Evolutionary conservation across 2,797 vertebrate species (phyloP), one percentile per base, ranked within the genome.

Genomic region (Pantherophis alleghaniensis): DNA sequence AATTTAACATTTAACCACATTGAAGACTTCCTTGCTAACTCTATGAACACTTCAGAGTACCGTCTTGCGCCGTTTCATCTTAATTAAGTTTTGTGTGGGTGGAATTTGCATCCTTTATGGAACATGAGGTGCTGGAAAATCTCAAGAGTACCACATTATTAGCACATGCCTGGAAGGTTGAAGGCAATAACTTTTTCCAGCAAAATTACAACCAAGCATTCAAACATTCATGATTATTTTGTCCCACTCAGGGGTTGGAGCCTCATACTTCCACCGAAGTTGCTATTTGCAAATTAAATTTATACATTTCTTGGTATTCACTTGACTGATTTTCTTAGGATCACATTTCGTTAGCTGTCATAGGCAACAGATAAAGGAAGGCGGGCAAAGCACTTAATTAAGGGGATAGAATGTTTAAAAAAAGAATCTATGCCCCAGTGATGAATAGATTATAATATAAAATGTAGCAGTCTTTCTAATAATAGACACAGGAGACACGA

Each of bases 241-340:
- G 26, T 89, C 42, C 86, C 87, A 24, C 26, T 61, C 18, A 61
- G 32, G 47, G 14, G 32, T 88, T 95, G 90, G 94, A 93, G 89
- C 92, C 90, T 92, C 94, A 96, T 94, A 16, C 5, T 86, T 94
- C 66, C 86, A 37, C 92, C 91, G 92, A 94, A 94, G 89, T 87
- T 96, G 94, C 94, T 92, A 93, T 96, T 90, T 94, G 91, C 95
- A 95, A 97, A 57, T 95, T 96, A 95, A 95, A 95, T 96, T 94
- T 96, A 93, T 55, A 57, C 13, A 69, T 51, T 95, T 91, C 83
- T 94, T 0, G 1, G 24, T 55, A 53, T 28, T 66, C 12, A 28
- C 7, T 4, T 18, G 37, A 5, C 37, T 86, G 14, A 59, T n/a
- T 60, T 90, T n/a, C 60, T 89, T 47, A 51, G 16, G 59, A 89